Base-by-base conservation (phyloP, 2,797 vertebrate species). In the Steatocranus sp. region DNA sequence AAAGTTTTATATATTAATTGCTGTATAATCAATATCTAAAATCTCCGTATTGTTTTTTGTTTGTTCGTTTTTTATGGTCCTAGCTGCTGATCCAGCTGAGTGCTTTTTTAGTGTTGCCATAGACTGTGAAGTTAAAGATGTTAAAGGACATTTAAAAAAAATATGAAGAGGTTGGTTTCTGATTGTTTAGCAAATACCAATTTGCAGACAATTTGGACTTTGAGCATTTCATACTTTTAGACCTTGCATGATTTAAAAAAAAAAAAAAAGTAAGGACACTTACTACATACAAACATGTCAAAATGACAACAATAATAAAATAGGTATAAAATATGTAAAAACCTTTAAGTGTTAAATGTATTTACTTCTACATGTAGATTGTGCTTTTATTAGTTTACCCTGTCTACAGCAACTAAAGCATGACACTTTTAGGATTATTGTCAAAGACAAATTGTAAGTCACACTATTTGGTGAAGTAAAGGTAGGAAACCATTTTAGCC, bases 41-140 rank as follows among this genome's bases (percentile, higher is more conserved):
- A 27, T 77, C 11, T 17, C 17, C 30, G 43, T 30, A 73, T 12
- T 48, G 1, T n/a, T 73, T n/a, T 11, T 27, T 58, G 0, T 32
- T 8, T 54, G 0, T 1, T 58, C 1, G 18, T 61, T 36, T 30
- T 30, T 48, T n/a, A 12, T 1, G 7, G 6, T 48, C 48, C 10
- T 46, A n/a, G 5, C 25, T 73, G 23, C 25, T 48, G 66, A 73
- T 73, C 23, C 41, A 43, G 46, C 14, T 27, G 23, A 46, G 23
- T 43, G 15, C 1, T 46, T 70, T 30, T 46, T 17, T 27, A n/a
- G 11, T 73, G 10, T 30, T 73, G 25, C 15, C 17, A 7, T 30
- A 10, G 32, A 61, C 3, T 36, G n/a, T 11, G 2, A 61, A 61
- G 1, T 61, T 61, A 61, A 61, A 36, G 32, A 12, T 18, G 25